Conservation (phyloP, 2,113 vertebrate species). For the Equus quagga region DNA sequence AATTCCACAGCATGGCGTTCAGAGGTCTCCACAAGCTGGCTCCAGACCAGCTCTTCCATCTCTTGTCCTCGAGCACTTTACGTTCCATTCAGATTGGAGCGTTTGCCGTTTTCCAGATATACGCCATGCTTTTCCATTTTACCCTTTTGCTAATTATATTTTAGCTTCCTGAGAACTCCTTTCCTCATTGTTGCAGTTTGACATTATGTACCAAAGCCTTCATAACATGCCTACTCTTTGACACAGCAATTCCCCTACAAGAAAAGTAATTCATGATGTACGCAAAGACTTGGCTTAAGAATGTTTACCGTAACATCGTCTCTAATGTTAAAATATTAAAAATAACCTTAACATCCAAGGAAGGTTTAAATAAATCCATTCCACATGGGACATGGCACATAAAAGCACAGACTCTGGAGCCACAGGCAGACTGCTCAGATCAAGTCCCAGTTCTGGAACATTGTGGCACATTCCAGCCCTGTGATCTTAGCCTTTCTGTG, state of each 20-base stretch:
- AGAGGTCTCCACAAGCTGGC: background rate
- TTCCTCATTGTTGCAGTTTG: background rate
- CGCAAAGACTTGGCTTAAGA: background rate
- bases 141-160: background rate
- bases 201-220: background rate
- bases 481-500: background rate
- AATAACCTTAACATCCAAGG: background rate
- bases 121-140: background rate
- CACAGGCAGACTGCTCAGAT: background rate
- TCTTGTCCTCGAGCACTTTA: background rate
- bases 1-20: background rate
- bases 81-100: conserved; percentile 31
- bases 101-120: conserved; percentile 35
- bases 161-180: background rate
- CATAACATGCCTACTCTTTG: background rate
- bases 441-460: background rate
- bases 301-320: background rate
- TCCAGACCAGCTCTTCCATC: conserved; percentile 16
- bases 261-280: background rate
- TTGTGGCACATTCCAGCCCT: background rate
- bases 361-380: background rate
- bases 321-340: conserved; percentile 24
- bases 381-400: background rate
- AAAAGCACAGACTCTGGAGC: background rate
- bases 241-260: background rate